Conservation (phyloP, 2,888 invertebrate species). For the Caenorhabditis sp. region DNA sequence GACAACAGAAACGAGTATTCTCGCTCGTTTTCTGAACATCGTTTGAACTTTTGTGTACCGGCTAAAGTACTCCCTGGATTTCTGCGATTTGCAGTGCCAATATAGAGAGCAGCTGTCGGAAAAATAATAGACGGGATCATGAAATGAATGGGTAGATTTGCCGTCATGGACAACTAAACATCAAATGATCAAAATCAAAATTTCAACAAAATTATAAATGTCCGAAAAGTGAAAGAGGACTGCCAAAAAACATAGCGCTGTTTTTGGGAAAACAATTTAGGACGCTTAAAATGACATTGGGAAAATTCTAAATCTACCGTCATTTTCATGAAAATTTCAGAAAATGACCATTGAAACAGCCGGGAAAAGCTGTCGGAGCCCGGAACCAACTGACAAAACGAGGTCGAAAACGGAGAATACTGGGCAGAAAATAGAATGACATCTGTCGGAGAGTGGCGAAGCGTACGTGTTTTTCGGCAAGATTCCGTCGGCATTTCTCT, state of each 20-base stretch:
- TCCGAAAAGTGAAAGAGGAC: no score
- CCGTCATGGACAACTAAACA: no score
- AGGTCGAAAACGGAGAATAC: background rate
- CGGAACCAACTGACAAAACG: slow-evolving; percentile 1
- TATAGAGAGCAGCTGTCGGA: no score
- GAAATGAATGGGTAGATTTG: slow-evolving; percentile 1
- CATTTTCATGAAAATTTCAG: background rate
- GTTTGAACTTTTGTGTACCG: slow-evolving; percentile 12
- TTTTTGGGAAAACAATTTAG: no score
- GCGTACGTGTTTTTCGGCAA: slow-evolving; percentile 54
- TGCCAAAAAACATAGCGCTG: no score
- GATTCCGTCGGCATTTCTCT: slow-evolving; percentile 20
- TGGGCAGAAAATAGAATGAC: slow-evolving; percentile 20
- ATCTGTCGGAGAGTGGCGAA: slow-evolving; percentile 25
- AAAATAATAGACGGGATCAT: background rate
- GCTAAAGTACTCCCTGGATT: slow-evolving; percentile 13
- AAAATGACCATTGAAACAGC: slow-evolving; percentile 14
- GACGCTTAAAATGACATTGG: no score
- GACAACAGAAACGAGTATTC: slow-evolving; percentile 34
- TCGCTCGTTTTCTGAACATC: slow-evolving; percentile 48
- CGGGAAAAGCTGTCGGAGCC: background rate
- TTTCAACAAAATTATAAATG: no score
- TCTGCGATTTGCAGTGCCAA: slow-evolving; percentile 21
- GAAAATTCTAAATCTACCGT: no score
- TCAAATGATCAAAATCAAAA: no score